phyloP scores from a whole-genome alignment of 2,888 invertebrate genomes.

The Eucera pruinosa region DNA sequence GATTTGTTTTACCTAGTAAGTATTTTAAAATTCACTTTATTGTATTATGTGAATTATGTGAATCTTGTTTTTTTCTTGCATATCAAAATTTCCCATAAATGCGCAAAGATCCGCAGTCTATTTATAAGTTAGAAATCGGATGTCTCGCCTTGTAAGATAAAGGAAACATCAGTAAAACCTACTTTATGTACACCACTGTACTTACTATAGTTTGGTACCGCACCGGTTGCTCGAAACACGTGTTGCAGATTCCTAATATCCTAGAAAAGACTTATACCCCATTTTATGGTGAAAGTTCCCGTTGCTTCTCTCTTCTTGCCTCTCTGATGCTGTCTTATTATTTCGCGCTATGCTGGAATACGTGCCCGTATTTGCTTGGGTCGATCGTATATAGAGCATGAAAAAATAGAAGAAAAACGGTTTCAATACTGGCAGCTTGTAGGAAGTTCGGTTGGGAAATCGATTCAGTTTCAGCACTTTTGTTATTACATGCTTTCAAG shows the following conservation, averaged over 20 bases:
- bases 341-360: not conserved
- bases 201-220: slow-evolving; percentile 9
- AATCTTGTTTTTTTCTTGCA: no score
- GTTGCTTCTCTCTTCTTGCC: slow-evolving; percentile 14
- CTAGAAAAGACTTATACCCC: slow-evolving; percentile 13
- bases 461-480: no score
- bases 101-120: no score
- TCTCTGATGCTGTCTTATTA: slow-evolving; percentile 1
- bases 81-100: no score
- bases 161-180: not conserved
- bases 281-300: slow-evolving; percentile 48
- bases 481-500: not conserved
- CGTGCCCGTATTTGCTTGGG: not conserved
- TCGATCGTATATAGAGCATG: slow-evolving; percentile 17
- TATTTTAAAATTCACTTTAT: no score
- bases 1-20: no score
- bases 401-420: not conserved
- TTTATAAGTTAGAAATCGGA: no score
- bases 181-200: slow-evolving; percentile 8
- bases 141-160: no score
- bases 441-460: no score
- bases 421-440: not conserved
- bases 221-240: not conserved
- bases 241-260: slow-evolving; percentile 25
- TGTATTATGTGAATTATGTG: no score